Evolutionary conservation across 2,113 vertebrate genomes (phyloP).

Genomic region (Syngnathus typhle): DNA sequence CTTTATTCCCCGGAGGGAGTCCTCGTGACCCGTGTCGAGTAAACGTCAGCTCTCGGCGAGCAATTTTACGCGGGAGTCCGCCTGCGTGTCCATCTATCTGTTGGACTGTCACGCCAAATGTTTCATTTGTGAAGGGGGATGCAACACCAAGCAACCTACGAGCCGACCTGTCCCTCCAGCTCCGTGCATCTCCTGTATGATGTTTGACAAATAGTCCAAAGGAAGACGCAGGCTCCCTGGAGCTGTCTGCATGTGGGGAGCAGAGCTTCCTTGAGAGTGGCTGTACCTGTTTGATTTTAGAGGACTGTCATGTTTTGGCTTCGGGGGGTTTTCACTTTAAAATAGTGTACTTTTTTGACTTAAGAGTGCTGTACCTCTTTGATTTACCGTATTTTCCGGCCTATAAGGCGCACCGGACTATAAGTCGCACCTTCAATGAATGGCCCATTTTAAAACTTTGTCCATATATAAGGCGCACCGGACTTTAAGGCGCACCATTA

Average conservation of each 20-base stretch:
- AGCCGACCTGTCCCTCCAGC: slow-evolving; percentile 31
- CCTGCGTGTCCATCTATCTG: slow-evolving; percentile 40
- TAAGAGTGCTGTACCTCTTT: no score
- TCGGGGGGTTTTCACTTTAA: no score
- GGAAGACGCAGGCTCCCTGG: not conserved
- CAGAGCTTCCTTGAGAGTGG: not conserved
- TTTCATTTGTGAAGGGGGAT: slow-evolving; percentile 32
- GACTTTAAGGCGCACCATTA: no score
- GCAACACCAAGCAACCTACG: slow-evolving; percentile 8
- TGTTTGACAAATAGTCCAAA: slow-evolving; percentile 48
- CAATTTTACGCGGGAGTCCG: slow-evolving; percentile 30
- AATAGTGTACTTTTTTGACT: no score
- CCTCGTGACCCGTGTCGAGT: slow-evolving; percentile 31
- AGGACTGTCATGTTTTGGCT: not conserved
- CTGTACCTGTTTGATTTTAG: not conserved
- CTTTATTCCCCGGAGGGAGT: slow-evolving; percentile 22
- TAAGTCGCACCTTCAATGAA: no score
- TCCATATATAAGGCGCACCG: no score
- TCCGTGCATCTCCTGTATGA: slow-evolving; percentile 13
- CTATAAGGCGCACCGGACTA: no score
- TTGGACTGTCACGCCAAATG: slow-evolving; percentile 55
- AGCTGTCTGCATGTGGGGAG: not conserved
- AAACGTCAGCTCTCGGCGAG: slow-evolving; percentile 38
- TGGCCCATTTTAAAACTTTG: no score
- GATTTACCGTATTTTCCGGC: no score